phyloP scores from a whole-genome alignment of 2,113 vertebrate genomes.

The Gnathonemus longibarbis region DNA sequence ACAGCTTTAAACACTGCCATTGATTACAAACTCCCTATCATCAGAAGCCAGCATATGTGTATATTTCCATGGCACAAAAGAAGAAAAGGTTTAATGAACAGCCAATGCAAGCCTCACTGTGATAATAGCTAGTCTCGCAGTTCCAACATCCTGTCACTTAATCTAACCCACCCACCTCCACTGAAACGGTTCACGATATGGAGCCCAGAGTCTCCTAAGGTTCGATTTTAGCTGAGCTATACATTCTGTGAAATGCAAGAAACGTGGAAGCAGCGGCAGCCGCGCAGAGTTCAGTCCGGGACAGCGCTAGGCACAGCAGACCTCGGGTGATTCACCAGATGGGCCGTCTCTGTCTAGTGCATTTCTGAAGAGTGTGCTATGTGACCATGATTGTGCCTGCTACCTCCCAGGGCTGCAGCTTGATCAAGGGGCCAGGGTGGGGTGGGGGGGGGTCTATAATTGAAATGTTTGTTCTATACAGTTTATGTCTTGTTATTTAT shows the following conservation, averaged over 20 bases:
- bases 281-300: neutral
- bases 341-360: neutral
- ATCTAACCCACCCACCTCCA: neutral
- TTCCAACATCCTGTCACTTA: neutral
- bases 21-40: neutral
- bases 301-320: neutral
- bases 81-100: neutral
- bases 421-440: neutral
- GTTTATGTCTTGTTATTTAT: conserved; percentile 3
- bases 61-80: neutral
- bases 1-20: neutral
- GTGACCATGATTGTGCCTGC: neutral
- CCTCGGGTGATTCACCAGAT: neutral
- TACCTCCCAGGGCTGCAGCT: neutral
- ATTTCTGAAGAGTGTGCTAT: neutral
- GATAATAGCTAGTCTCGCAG: neutral
- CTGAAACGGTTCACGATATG: neutral
- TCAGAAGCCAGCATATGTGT: neutral
- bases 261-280: neutral
- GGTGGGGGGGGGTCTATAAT: neutral
- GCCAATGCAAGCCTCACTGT: neutral
- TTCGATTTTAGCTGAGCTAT: neutral
- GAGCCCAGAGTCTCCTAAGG: neutral
- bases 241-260: neutral
- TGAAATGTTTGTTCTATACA: neutral